Evolutionary conservation across 2,888 invertebrate genomes (phyloP).

Genomic region (Stomorhina lunata): DNA sequence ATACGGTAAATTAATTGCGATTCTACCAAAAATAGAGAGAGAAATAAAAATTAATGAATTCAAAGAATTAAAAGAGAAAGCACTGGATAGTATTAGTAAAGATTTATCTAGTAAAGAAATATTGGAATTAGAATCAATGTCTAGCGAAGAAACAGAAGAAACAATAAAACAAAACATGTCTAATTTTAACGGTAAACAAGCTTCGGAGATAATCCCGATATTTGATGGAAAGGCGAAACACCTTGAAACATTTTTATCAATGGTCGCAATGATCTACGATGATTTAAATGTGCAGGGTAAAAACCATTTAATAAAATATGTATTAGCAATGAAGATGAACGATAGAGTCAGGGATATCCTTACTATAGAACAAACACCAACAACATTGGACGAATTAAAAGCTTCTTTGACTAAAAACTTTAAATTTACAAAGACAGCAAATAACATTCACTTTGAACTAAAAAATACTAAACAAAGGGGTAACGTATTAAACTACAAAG

Average conservation of each 20-base stretch:
- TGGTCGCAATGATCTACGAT: not conserved
- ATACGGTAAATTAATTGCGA: not conserved
- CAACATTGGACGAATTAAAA: not conserved
- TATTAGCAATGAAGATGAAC: not conserved
- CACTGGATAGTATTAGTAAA: too few relatives aligned
- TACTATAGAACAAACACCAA: not conserved
- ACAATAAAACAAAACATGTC: not conserved
- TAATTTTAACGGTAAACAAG: not conserved
- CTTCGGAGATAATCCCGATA: not conserved
- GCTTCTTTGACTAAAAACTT: not conserved
- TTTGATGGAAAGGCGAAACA: not conserved
- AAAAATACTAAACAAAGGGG: not conserved
- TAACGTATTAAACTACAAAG: not conserved
- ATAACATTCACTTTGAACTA: not conserved
- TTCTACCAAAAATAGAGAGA: not conserved
- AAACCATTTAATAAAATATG: not conserved
- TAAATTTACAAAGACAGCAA: not conserved
- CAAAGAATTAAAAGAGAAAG: not conserved
- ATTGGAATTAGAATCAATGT: not conserved
- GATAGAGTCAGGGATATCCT: not conserved
- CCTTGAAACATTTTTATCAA: not conserved
- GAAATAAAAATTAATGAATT: not conserved
- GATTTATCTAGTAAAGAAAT: too few relatives aligned
- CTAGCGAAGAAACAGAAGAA: not conserved
- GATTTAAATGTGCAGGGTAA: not conserved